phyloP scores from a whole-genome alignment of 2,797 vertebrate genomes.

The Garrulus glandarius region DNA sequence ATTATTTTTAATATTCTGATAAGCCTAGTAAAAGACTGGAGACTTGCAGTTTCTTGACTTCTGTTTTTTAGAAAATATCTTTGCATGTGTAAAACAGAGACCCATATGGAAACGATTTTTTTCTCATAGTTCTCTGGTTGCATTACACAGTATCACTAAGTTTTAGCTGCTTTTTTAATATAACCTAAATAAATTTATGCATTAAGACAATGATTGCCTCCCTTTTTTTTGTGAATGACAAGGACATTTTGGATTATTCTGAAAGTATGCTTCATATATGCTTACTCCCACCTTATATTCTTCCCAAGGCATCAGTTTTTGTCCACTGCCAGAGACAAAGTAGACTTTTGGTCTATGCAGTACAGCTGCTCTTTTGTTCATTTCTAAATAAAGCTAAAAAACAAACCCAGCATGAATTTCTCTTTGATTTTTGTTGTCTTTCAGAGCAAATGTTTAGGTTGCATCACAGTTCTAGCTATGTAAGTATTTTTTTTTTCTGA shows the following conservation, averaged over 20 bases:
- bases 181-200: background rate
- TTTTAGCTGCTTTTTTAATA: background rate
- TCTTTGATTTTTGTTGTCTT: constrained; percentile 29
- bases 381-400: background rate
- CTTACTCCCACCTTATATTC: background rate
- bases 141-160: background rate
- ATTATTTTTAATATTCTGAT: background rate
- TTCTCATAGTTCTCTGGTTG: background rate
- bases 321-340: background rate
- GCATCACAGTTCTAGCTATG: constrained; percentile 13
- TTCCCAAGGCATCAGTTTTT: background rate
- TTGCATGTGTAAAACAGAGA: background rate
- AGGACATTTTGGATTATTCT: background rate
- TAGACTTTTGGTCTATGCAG: background rate
- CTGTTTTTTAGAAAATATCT: background rate
- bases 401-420: background rate
- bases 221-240: background rate
- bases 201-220: background rate
- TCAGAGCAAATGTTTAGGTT: constrained; percentile 15
- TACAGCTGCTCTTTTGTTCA: constrained; percentile 45
- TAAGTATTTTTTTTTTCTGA: background rate
- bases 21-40: background rate
- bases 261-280: background rate
- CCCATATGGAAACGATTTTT: background rate
- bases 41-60: background rate